Conservation (phyloP, 2,113 vertebrate species). For the Rafetus swinhoei region DNA sequence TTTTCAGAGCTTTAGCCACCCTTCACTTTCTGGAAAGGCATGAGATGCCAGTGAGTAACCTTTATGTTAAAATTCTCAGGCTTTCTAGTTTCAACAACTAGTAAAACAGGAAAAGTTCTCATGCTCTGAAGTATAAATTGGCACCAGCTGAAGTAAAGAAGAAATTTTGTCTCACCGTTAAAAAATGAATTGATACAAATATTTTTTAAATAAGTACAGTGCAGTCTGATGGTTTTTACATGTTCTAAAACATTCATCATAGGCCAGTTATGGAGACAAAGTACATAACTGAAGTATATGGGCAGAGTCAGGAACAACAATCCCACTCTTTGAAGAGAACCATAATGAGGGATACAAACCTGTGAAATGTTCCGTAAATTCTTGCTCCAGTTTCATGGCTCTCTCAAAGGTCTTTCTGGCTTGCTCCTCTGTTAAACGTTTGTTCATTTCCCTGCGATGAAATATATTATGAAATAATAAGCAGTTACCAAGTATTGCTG, state of each 20-base stretch:
- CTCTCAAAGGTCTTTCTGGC: constrained; percentile 94
- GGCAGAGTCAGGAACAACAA: background rate
- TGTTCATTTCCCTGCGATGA: constrained; percentile 95
- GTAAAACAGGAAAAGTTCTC: background rate
- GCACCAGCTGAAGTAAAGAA: background rate
- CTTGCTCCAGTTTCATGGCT: constrained; percentile 96
- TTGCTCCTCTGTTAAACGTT: constrained; percentile 95
- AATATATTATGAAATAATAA: constrained; percentile 26
- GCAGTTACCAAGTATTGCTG: background rate
- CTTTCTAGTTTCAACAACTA: background rate
- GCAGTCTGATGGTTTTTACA: background rate
- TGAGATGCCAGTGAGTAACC: background rate
- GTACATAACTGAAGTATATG: background rate
- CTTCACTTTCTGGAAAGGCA: background rate
- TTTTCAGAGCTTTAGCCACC: background rate
- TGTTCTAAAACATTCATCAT: background rate
- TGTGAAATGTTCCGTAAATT: constrained; percentile 99
- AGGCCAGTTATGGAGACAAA: background rate
- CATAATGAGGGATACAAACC: constrained; percentile 78
- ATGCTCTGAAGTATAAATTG: background rate
- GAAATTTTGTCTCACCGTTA: background rate
- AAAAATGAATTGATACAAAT: background rate
- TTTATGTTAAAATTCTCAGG: constrained; percentile 4
- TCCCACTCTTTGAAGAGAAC: background rate
- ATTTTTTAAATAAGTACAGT: background rate